Evolutionary conservation across 2,113 vertebrate genomes (phyloP), one percentile per base, ranked within the genome.

Genomic region (Ranitomeya imitator): DNA sequence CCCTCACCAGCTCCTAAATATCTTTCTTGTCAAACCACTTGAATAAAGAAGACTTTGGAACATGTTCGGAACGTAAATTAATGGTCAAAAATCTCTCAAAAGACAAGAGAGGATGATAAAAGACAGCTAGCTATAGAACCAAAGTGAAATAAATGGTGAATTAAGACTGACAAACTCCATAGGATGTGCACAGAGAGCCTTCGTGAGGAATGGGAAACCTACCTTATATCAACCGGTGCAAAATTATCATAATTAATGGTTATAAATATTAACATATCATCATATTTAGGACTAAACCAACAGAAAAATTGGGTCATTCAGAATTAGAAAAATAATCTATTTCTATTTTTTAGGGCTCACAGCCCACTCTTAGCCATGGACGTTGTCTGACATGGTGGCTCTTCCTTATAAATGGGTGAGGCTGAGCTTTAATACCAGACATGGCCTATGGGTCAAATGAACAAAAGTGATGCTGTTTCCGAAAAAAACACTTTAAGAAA

Each of bases 21-120:
- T 76, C 8, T 52, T 52, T 76, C 37, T 76, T 76, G 73, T 76
- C 73, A 76, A 76, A 76, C 73, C 73, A 76, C 73, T 76, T 76
- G 52, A 76, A 10, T 76, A 52, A 1, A 52, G 73, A 76, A 21
- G 18, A 51, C 45, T 76, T 21, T 52, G 45, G 19, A 21, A 76
- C 73, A 52, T 76, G 73, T 6, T 19, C 1, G 8, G 73, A 76
- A 76, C 21, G 19, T 52, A 19, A 74, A 74, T 18, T 45, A 51
- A 16, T 13, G 23, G 71, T 74, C 71, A 74, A 74, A 37, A 74
- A 7, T 74, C 31, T 4, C 31, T 9, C 1, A 11, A 67, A 23
- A 73, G 26, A 37, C 71, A 74, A 10, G 18, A 76, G 37, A 51
- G 45, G 16, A 76, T 74, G 73, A 51, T 45, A 76, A 45, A 52